Evolutionary conservation across 2,797 vertebrate species (phyloP).

Genomic region (Neosilurus hyrtlii): DNA sequence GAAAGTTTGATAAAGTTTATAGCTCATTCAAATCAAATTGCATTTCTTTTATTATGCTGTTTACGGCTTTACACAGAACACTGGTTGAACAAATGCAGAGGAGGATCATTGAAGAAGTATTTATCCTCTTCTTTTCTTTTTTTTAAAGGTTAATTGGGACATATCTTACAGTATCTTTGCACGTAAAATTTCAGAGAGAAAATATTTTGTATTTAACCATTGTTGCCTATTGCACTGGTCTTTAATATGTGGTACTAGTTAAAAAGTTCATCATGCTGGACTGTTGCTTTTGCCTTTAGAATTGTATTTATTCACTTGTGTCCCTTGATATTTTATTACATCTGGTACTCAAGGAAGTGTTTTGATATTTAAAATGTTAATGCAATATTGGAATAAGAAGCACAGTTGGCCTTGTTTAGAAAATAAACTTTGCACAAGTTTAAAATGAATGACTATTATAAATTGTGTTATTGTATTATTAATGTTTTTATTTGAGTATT

Average conservation of each 20-base stretch:
- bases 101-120: not conserved
- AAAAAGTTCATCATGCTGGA: constrained; percentile 16
- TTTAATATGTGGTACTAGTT: constrained; percentile 20
- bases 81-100: not conserved
- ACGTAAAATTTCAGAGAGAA: not conserved
- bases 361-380: constrained; percentile 17
- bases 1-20: not conserved
- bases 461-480: not conserved
- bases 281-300: constrained; percentile 8
- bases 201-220: constrained; percentile 5
- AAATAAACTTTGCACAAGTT: constrained; percentile 10
- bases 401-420: constrained; percentile 14
- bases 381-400: not conserved
- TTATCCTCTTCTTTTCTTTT: not conserved
- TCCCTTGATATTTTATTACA: constrained; percentile 32
- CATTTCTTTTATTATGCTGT: not conserved
- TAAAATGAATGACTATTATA: not conserved
- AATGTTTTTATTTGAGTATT: not conserved
- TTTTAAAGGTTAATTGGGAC: not conserved
- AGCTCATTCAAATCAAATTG: constrained; percentile 6
- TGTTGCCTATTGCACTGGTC: constrained; percentile 33
- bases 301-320: constrained; percentile 23
- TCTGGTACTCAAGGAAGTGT: constrained; percentile 19
- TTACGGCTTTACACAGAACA: constrained; percentile 1
- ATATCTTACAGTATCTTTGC: not conserved